These are phyloP conservation scores for Glaucomys volans DNA, from an alignment of 2,113 vertebrate species.

Conservation along the genomic window DNA sequence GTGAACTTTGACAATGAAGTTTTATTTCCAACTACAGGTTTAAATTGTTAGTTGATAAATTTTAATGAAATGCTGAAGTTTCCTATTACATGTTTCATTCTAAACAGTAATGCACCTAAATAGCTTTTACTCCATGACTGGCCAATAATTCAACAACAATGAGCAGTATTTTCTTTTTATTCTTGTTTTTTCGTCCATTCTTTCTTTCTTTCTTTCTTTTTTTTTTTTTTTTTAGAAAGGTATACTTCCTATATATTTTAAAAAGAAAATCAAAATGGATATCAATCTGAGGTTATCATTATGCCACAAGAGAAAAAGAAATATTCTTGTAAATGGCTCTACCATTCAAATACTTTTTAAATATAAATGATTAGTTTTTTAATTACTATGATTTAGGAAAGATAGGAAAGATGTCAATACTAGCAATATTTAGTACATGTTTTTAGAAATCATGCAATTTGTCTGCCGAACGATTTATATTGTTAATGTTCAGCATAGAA, in stretches of 20 bases:
- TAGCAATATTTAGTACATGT: slow-evolving; percentile 35
- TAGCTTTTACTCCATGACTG: slow-evolving; percentile 14
- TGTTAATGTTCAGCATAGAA: slow-evolving; percentile 21
- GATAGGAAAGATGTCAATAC: background rate
- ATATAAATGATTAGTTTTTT: background rate
- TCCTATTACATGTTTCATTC: slow-evolving; percentile 64
- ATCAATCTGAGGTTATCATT: background rate
- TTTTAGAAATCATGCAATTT: slow-evolving; percentile 11
- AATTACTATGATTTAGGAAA: slow-evolving; percentile 36
- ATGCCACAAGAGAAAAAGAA: background rate
- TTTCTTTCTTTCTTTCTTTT: background rate
- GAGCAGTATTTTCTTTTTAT: background rate
- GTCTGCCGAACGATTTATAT: background rate
- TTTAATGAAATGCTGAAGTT: slow-evolving; percentile 68
- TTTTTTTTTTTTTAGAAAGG: slow-evolving; percentile 19
- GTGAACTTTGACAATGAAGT: slow-evolving; percentile 36
- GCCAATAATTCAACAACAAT: slow-evolving; percentile 36
- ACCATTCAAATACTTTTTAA: slow-evolving; percentile 38
- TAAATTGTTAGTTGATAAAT: slow-evolving; percentile 64
- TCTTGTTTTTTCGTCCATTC: background rate
- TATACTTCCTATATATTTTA: slow-evolving; percentile 24
- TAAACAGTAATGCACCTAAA: slow-evolving; percentile 51
- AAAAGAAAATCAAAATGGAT: slow-evolving; percentile 56
- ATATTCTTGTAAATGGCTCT: background rate
- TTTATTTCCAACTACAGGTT: slow-evolving; percentile 59